These are phyloP conservation scores for Amblyopsis rosae DNA, from an alignment of 2,113 vertebrate species.

Conservation along the genomic window DNA sequence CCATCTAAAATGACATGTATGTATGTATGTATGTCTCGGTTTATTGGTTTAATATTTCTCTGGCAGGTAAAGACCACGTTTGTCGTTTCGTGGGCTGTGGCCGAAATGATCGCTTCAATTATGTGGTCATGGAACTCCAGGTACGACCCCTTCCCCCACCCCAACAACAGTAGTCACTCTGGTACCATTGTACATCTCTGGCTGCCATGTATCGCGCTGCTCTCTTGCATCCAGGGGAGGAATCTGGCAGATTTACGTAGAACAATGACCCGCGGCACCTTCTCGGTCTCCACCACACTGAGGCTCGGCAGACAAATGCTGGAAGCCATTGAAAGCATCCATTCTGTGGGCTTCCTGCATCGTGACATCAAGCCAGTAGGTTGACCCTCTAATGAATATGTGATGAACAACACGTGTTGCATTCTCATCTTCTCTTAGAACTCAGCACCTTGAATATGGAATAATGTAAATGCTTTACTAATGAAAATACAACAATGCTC, in stretches of 20 bases:
- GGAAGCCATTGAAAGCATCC: conserved; percentile 96
- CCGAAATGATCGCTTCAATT: conserved; percentile 97
- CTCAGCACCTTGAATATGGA: background rate
- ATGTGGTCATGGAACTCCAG: conserved; percentile 99
- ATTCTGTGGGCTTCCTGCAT: conserved; percentile 96
- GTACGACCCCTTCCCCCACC: conserved; percentile 59
- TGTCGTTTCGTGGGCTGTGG: conserved; percentile 98
- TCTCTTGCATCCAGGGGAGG: conserved; percentile 80
- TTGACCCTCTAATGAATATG: background rate
- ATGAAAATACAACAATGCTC: background rate
- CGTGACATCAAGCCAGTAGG: conserved; percentile 97
- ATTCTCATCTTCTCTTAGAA: background rate
- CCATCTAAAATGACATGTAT: no score
- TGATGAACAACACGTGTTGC: background rate
- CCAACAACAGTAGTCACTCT: no score
- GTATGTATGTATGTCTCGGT: background rate
- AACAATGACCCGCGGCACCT: conserved; percentile 88
- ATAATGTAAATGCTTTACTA: no score
- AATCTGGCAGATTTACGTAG: conserved; percentile 95
- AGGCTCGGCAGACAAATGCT: conserved; percentile 93
- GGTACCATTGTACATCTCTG: background rate
- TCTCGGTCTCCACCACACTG: conserved; percentile 90
- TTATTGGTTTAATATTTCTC: background rate
- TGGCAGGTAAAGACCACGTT: conserved; percentile 94
- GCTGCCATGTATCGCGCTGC: background rate